Evolutionary conservation across 1,140 invertebrate species (phyloP).

Genomic region (Bombus turneri): DNA sequence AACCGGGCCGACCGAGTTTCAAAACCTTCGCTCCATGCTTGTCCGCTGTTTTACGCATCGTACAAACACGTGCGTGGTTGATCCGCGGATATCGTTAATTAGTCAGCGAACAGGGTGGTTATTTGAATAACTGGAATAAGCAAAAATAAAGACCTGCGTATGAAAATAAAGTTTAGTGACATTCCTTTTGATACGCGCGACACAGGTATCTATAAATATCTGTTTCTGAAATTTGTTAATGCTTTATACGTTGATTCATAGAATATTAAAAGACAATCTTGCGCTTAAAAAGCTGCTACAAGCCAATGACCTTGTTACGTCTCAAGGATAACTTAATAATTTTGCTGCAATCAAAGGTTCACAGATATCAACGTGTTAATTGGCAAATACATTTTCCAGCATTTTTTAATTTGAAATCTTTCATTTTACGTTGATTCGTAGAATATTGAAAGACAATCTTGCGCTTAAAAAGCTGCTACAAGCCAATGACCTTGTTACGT

Average conservation of each 20-base stretch:
- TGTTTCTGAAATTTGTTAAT: not conserved
- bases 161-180: not conserved
- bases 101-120: not conserved
- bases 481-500: too few relatives aligned
- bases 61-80: not conserved
- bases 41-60: not conserved
- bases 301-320: too few relatives aligned
- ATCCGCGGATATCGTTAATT: not conserved
- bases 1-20: slow-evolving; percentile 34
- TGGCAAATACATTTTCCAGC: accelerated
- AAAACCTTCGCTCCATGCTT: not conserved
- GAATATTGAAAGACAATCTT: too few relatives aligned
- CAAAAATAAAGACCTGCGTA: not conserved
- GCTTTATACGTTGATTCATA: too few relatives aligned
- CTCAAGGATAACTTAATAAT: too few relatives aligned
- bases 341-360: accelerated
- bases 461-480: too few relatives aligned
- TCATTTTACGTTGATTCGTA: too few relatives aligned
- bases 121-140: not conserved
- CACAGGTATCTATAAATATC: not conserved
- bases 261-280: not conserved
- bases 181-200: not conserved
- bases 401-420: too few relatives aligned
- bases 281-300: accelerated
- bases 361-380: too few relatives aligned